Conservation (phyloP, 2,888 invertebrate species). For the Apamea sordens region DNA sequence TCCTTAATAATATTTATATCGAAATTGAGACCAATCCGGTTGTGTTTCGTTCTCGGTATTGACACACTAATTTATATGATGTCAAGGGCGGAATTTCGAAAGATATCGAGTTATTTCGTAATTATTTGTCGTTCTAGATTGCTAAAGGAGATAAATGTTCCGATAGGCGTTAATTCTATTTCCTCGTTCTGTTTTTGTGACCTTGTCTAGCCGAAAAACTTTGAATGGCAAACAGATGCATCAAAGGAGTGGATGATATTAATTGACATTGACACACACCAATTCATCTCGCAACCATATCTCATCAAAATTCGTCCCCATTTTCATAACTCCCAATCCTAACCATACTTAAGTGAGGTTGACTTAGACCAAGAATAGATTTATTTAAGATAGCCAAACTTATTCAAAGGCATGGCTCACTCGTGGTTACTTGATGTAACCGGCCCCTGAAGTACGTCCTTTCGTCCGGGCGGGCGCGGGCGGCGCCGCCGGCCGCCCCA, state of each 20-base stretch:
- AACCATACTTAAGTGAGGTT: constrained; percentile 6
- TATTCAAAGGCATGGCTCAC: constrained; percentile 52
- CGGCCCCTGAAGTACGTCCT: constrained; percentile 74
- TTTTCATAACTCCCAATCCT: constrained; percentile 16
- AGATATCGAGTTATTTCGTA: constrained; percentile 42
- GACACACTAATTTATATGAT: constrained; percentile 34
- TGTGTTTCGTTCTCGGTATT: constrained; percentile 14
- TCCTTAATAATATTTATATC: constrained; percentile 20
- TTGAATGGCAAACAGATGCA: not conserved
- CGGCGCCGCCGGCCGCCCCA: constrained; percentile 71
- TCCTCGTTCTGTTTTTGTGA: constrained; percentile 25
- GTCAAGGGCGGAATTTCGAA: constrained; percentile 40
- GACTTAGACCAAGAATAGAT: constrained; percentile 19
- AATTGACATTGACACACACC: not conserved
- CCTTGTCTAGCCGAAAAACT: not conserved
- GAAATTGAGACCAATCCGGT: constrained; percentile 8
- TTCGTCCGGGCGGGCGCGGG: constrained; percentile 71
- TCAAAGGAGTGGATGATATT: not conserved
- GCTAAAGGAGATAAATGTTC: constrained; percentile 32
- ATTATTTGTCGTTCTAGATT: constrained; percentile 45
- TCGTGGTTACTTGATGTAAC: constrained; percentile 63
- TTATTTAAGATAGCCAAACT: constrained; percentile 30
- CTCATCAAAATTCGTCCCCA: not conserved
- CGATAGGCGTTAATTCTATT: constrained; percentile 28
- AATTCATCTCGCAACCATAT: not conserved